These are phyloP conservation scores for Leptestheria dahalacensis DNA, from an alignment of 1,140 invertebrate genomes.

Conservation along the genomic window DNA sequence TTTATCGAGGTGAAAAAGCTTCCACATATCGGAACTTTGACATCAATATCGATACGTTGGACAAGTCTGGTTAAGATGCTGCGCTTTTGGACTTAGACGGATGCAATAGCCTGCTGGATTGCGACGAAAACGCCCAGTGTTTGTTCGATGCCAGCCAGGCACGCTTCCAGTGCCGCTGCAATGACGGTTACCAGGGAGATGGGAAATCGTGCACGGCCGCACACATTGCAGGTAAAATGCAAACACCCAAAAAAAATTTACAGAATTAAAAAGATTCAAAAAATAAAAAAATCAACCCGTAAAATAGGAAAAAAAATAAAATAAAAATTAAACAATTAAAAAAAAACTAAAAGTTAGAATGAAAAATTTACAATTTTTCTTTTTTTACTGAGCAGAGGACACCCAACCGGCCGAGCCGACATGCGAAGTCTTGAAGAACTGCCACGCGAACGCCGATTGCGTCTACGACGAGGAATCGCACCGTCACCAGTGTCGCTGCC, in stretches of 20 bases:
- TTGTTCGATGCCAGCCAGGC: constrained; percentile 26
- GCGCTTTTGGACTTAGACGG: constrained; percentile 19
- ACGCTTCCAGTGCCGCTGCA: constrained; percentile 29
- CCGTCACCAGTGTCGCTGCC: constrained; percentile 56
- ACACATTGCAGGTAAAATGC: constrained; percentile 1
- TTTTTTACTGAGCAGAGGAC: not conserved
- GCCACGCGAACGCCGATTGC: constrained; percentile 58
- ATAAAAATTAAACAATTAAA: too few relatives aligned
- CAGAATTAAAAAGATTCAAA: too few relatives aligned
- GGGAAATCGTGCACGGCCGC: constrained; percentile 30
- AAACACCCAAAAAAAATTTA: too few relatives aligned
- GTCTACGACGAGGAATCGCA: constrained; percentile 40
- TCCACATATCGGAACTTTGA: too few relatives aligned
- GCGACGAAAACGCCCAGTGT: constrained; percentile 47
- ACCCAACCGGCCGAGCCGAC: constrained; percentile 22
- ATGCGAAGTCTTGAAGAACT: constrained; percentile 57
- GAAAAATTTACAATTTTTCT: not conserved
- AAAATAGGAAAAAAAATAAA: too few relatives aligned
- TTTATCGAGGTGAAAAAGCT: too few relatives aligned
- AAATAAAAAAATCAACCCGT: too few relatives aligned
- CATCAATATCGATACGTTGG: too few relatives aligned
- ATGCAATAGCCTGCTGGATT: constrained; percentile 29
- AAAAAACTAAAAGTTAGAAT: not conserved
- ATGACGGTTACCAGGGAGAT: constrained; percentile 31
- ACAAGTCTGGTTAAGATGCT: constrained; percentile 18